Evolutionary conservation across 2,113 vertebrate species (phyloP), one percentile per base, ranked within the genome.

Genomic region (Calidris pugnax): DNA sequence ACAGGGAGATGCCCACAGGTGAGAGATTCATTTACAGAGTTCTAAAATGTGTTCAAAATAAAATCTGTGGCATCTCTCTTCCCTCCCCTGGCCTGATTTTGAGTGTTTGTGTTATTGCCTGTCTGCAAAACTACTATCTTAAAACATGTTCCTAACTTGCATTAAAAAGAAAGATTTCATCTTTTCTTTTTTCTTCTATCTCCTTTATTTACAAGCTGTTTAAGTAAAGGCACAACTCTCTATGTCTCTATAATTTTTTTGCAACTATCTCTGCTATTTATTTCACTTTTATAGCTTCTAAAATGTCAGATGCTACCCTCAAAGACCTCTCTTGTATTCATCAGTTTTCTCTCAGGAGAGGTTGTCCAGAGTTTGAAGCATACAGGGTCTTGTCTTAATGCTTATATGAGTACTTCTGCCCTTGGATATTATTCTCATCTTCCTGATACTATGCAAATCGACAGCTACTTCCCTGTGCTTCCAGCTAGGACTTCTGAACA

Each of bases 41-140:
- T 95, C 82, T 84, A 89, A 93, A 96, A 89, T 94, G 39, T 95
- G 57, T 77, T 94, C 73, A 93, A 41, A 94, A 80, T 91, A 90
- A 89, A 94, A 94, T 87, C 77, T 79, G 23, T 87, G 67, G 50
- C 33, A 75, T 67, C 50, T 76, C 55, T 69, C n/a, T 96, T 82
- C 37, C 17, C 32, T 87, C 21, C 8, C 59, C 50, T 78, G 45
- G 50, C 53, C 77, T 82, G 74, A 87, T 87, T 95, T 32, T 7
- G 8, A 68, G 45, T 35, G 3, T 43, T 94, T 90, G 89, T 6
- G 0, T 74, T 91, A 81, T 35, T 79, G 48, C n/a, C 47, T 92
- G 28, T 51, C 64, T 94, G 76, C 33, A 83, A 85, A 92, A 74
- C 45, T 82, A 7, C 57, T 76, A 73, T 41, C 53, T 87, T 92